Percentiles rank a stretch among this genome's conserved stretches.
These are phyloP conservation scores for Anolis carolinensis DNA, from an alignment of 2,113 vertebrate genomes.

Conservation along the genomic window DNA sequence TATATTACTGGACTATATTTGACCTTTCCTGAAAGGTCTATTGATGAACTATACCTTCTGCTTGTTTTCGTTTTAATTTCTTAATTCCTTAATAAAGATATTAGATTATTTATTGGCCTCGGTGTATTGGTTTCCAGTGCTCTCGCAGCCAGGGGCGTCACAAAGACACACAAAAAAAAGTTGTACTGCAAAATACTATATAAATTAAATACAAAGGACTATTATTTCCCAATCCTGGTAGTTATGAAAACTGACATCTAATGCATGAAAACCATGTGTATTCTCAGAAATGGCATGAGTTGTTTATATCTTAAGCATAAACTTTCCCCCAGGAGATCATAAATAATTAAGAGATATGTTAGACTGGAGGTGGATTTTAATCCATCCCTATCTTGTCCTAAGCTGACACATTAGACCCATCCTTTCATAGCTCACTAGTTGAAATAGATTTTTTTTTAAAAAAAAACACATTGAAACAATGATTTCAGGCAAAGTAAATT, in stretches of 20 bases:
- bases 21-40: too few species aligned
- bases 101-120: too few species aligned
- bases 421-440: neutral
- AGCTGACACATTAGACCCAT: neutral
- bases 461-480: neutral
- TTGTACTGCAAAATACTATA: neutral
- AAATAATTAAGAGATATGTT: too few species aligned
- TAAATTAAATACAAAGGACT: neutral
- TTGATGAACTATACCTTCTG: too few species aligned
- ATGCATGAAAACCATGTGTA: neutral
- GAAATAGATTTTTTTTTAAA: neutral
- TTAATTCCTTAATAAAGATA: too few species aligned
- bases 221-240: neutral
- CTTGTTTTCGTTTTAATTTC: too few species aligned
- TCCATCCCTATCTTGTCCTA: neutral
- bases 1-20: too few species aligned
- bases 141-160: too few species aligned
- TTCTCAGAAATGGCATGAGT: neutral
- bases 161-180: too few species aligned
- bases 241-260: neutral
- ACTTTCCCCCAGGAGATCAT: too few species aligned
- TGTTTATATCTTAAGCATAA: too few species aligned
- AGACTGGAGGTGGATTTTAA: neutral
- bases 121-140: too few species aligned
- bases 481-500: neutral